Evolutionary conservation across 2,113 vertebrate genomes (phyloP).

Genomic region (Felis chaus): DNA sequence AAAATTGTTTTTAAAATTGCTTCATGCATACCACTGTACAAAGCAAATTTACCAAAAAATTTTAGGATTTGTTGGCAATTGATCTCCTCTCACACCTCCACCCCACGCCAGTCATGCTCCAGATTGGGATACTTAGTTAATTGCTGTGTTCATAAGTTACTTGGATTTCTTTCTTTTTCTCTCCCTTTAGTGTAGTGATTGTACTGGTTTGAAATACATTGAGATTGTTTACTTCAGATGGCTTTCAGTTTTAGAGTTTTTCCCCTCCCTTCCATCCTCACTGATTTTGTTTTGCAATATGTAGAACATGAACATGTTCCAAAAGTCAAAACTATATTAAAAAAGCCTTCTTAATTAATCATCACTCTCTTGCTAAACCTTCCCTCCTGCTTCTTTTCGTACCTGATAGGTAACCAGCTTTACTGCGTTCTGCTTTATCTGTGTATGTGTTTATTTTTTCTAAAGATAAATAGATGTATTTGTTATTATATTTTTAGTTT

Average conservation of each 20-base stretch:
- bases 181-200: not conserved
- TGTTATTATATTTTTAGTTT: not conserved
- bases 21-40: not conserved
- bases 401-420: not conserved
- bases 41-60: not conserved
- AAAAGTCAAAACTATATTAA: not conserved
- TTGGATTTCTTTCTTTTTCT: not conserved
- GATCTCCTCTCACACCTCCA: rapidly evolving
- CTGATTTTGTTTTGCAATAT: not conserved
- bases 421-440: not conserved
- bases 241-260: not conserved
- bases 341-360: not conserved
- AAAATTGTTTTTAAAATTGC: not conserved
- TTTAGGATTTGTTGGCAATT: not conserved
- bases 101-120: not conserved
- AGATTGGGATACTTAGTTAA: not conserved
- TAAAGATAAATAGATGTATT: not conserved
- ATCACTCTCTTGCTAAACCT: not conserved
- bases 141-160: not conserved
- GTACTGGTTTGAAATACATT: not conserved
- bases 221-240: not conserved
- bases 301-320: not conserved
- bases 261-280: not conserved
- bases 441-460: not conserved
- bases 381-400: not conserved